Base-by-base conservation (phyloP, 2,797 vertebrate genomes). In the Phoebastria nigripes region DNA sequence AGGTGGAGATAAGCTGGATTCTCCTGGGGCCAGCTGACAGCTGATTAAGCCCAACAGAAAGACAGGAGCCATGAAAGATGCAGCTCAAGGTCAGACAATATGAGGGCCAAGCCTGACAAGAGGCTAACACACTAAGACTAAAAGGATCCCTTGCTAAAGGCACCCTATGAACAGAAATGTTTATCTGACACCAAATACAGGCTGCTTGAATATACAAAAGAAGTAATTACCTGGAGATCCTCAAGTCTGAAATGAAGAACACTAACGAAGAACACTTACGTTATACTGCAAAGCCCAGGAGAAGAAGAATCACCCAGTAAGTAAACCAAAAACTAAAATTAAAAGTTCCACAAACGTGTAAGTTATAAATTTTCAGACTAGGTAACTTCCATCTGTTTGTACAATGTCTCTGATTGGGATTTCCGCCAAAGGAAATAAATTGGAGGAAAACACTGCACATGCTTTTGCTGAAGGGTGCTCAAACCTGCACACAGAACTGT, bases 31-130 rank as follows among this genome's bases (percentile, higher is more conserved):
- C 77, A 73, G 33, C 41, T 93, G 88, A 88, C 55, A 93, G 74
- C 33, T 62, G 90, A 92, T 84, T 88, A 95, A 91, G 31, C 47
- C 49, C 65, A 90, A 67, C 5, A 87, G 71, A 94, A 95, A 94
- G 67, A 82, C 21, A 74, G 54, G 61, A 54, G 52, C 39, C 76
- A 25, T 73, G 54, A 91, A 96, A 90, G 61, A 91, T 16, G 59
- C 82, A 92, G 56, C 58, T 93, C 35, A 92, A 93, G 51, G 74
- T 90, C 97, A 85, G 72, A 41, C 44, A 80, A 49, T 5, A 37
- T 3, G n/a, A 82, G 26, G 41, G 17, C 46, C 67, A 90, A 77
- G 31, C n/a, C 51, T 78, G 74, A 74, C 56, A 80, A 81, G 58
- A 87, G 25, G 54, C 44, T 88, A 82, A 94, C 39, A 39, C 17